These are phyloP conservation scores for Accipiter cooperii DNA, from an alignment of 2,113 vertebrate species.

Conservation along the genomic window DNA sequence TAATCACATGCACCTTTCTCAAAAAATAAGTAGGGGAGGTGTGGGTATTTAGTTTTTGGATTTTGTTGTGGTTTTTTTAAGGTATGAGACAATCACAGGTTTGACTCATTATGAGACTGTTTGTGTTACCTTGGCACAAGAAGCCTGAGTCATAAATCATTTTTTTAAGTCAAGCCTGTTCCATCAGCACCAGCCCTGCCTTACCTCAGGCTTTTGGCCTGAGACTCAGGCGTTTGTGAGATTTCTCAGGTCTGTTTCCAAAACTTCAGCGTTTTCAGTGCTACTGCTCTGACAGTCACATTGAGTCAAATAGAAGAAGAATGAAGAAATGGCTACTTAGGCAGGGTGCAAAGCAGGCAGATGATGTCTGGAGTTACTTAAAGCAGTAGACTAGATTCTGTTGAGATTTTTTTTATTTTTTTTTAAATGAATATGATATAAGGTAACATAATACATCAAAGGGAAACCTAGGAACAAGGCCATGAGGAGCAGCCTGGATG, in stretches of 20 bases:
- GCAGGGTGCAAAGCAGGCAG: not conserved
- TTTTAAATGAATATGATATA: not conserved
- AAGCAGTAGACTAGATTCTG: not conserved
- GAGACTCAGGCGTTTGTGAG: not conserved
- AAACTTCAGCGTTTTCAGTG: not conserved
- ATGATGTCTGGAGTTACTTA: conserved; percentile 24
- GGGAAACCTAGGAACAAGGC: not conserved
- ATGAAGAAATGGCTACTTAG: not conserved
- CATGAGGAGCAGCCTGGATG: not conserved
- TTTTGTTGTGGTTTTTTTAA: not conserved
- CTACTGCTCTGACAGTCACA: not conserved
- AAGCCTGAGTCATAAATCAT: conserved; percentile 5
- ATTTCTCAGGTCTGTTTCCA: conserved; percentile 35
- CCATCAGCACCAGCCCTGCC: not conserved
- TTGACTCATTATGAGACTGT: not conserved
- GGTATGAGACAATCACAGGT: not conserved
- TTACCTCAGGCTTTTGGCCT: conserved; percentile 28
- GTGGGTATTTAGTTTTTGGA: rapidly evolving
- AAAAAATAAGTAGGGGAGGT: not conserved
- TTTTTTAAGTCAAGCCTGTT: not conserved
- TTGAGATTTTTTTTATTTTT: not conserved
- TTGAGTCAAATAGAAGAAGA: not conserved
- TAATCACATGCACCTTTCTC: not conserved
- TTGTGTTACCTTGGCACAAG: not conserved
- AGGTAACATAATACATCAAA: not conserved